Base-by-base conservation (phyloP, 2,888 invertebrate species). In the Hetaerina titia region DNA sequence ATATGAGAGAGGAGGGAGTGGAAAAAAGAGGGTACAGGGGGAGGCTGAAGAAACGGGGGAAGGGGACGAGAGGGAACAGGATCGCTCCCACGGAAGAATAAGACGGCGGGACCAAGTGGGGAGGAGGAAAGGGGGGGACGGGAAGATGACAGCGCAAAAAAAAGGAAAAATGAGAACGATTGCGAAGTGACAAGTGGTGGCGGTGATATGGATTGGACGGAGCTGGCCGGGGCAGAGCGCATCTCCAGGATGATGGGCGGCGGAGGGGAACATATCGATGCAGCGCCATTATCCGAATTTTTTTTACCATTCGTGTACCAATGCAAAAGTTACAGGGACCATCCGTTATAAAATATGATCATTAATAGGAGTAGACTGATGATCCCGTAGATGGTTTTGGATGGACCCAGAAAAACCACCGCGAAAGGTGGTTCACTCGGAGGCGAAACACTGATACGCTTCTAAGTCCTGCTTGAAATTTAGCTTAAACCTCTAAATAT, bases 151-250 rank as follows among this genome's bases (percentile, higher is more conserved):
- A 9, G 69, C n/a, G n/a, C 8, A 7, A 31, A 31, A 31, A 31
- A 81, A 15, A 22, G 31, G 31, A 81, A 31, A 22, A 81, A 81
- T 81, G 25, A n/a, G n/a, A n/a, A 69, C n/a, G 69, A 69, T 69
- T 69, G 69, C n/a, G n/a, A 81, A 81, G 81, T 81, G 81, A 81
- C 81, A 81, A 81, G 81, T 81, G 25, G 25, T 81, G 81, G 31
- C 31, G 81, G 81, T 7, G 81, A 31, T 11, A 13, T 13, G 25
- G 31, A 31, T 60, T 25, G 31, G 45, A 58, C 8, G 31, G 45
- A 25, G 22, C 7, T 31, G 31, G 31, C 31, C 1, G 90, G 15
- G 45, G 45, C 15, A 8, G 56, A 7, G 8, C 31, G 15, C 81
- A 31, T 81, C 31, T 81, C 81, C 81, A 81, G 81, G 81, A 81